Evolutionary conservation across 2,113 vertebrate genomes (phyloP).

Genomic region (Glaucidium brasilianum): DNA sequence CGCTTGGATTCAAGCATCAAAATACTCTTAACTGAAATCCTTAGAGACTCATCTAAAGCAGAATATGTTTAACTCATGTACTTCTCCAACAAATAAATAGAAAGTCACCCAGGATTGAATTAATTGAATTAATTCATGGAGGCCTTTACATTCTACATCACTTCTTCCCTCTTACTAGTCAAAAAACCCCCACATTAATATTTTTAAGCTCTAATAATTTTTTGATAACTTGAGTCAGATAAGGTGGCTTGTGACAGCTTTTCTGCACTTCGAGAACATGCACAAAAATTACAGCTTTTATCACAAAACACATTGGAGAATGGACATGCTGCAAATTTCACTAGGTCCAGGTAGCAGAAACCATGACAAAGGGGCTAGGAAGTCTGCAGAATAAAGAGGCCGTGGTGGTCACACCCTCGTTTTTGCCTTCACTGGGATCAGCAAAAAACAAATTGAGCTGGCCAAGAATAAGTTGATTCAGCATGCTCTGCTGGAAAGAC

Average conservation of each 20-base stretch:
- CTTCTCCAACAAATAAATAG: not conserved
- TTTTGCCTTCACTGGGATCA: slow-evolving; percentile 22
- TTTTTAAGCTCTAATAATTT: not conserved
- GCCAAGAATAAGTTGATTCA: slow-evolving; percentile 63
- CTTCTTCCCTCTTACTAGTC: not conserved
- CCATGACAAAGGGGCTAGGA: not conserved
- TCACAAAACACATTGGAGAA: not conserved
- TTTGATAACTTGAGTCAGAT: not conserved
- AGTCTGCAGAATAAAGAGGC: not conserved
- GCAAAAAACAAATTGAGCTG: slow-evolving; percentile 45
- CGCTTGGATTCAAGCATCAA: not conserved
- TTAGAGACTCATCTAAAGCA: not conserved
- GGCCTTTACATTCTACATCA: not conserved
- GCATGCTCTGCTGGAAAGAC: slow-evolving; percentile 53
- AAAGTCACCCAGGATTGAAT: not conserved
- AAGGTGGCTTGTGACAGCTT: not conserved
- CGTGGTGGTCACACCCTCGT: not conserved
- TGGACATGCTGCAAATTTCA: not conserved
- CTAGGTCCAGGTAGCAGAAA: not conserved
- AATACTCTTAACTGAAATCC: not conserved
- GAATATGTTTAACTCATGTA: not conserved
- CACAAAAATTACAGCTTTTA: not conserved
- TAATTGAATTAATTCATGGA: not conserved
- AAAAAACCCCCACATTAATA: not conserved
- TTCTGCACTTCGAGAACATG: not conserved